phyloP scores from a whole-genome alignment of 2,888 invertebrate genomes.

The Plutella xylostella region DNA sequence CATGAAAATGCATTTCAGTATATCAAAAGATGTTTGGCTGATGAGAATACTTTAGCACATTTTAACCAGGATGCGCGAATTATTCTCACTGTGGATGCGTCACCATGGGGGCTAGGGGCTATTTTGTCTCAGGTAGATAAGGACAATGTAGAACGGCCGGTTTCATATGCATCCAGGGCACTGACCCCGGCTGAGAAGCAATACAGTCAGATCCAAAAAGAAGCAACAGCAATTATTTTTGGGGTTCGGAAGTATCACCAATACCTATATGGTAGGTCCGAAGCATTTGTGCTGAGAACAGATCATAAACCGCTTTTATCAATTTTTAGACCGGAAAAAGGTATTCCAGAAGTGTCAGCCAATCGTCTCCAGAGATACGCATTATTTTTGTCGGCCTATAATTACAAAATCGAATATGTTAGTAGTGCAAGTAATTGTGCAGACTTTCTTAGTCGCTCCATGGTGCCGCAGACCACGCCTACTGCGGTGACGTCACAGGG shows the following conservation, averaged over 20 bases:
- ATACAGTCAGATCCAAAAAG: conserved; percentile 13
- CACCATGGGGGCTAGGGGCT: neutral
- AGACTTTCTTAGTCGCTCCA: neutral
- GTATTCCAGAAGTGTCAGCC: neutral
- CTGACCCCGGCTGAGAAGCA: conserved; percentile 5
- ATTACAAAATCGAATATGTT: neutral
- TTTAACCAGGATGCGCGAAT: neutral
- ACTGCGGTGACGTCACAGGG: neutral
- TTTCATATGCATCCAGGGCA: conserved; percentile 12
- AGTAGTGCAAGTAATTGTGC: neutral
- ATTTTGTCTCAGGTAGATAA: neutral
- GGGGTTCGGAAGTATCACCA: too few species aligned
- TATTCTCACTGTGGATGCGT: neutral
- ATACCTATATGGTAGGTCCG: neutral
- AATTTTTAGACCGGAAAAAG: neutral
- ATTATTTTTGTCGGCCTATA: neutral
- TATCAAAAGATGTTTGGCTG: neutral
- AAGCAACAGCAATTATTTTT: conserved; percentile 14
- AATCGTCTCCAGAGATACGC: neutral
- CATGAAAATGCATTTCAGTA: neutral
- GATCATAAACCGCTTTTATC: neutral
- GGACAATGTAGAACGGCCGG: neutral
- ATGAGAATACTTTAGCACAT: neutral
- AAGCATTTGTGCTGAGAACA: neutral
- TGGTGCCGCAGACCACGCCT: neutral